phyloP scores from a whole-genome alignment of 1,140 invertebrate genomes.

The Rhagoletis pomonella region DNA sequence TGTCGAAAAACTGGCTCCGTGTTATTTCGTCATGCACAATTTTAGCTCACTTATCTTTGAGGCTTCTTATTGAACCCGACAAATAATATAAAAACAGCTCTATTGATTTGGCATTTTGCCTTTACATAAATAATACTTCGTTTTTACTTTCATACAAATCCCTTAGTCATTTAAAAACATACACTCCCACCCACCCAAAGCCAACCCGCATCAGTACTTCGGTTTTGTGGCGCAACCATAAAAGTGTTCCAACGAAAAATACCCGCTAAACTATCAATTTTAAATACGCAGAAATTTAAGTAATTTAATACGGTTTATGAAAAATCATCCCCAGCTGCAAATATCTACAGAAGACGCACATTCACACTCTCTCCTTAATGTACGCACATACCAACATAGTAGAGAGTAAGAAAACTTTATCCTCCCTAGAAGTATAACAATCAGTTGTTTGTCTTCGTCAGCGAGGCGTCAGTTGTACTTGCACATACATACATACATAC shows the following conservation, averaged over 20 bases:
- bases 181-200: neutral
- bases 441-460: slow-evolving; percentile 66
- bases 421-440: neutral
- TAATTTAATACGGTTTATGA: slow-evolving; percentile 47
- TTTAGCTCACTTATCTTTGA: no score
- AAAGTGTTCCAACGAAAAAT: slow-evolving; percentile 1
- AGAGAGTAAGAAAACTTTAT: neutral
- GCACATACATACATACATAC: neutral
- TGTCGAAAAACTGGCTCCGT: no score
- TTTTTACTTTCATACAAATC: neutral
- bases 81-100: no score
- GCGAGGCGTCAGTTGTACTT: slow-evolving; percentile 57
- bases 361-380: neutral
- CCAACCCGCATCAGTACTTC: neutral
- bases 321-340: slow-evolving; percentile 27
- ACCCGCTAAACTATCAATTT: slow-evolving; percentile 25
- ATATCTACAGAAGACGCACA: neutral
- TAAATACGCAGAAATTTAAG: slow-evolving; percentile 44
- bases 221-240: slow-evolving; percentile 5
- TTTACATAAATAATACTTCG: neutral
- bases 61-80: no score
- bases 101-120: no score
- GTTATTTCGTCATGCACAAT: no score
- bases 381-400: neutral
- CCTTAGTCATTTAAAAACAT: neutral